phyloP scores from a whole-genome alignment of 2,888 invertebrate genomes.

The Argyresthia goedartella region DNA sequence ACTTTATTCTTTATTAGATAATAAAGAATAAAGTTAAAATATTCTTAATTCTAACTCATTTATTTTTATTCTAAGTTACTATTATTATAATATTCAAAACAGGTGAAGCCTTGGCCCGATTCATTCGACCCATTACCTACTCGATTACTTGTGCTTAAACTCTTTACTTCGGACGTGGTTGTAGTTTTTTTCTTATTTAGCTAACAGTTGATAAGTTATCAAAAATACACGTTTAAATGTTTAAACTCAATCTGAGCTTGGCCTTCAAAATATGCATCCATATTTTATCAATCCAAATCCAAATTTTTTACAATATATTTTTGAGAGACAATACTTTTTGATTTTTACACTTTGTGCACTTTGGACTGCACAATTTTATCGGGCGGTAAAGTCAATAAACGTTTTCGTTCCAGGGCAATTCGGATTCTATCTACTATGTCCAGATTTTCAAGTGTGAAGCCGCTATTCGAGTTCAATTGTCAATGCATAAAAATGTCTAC shows the following conservation, averaged over 20 bases:
- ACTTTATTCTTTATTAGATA: too few species aligned
- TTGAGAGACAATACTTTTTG: slow-evolving; percentile 19
- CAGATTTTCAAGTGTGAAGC: slow-evolving; percentile 15
- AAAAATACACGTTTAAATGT: slow-evolving; percentile 25
- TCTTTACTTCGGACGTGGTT: not conserved
- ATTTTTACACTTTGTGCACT: slow-evolving; percentile 18
- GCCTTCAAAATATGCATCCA: slow-evolving; percentile 21
- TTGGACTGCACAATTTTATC: slow-evolving; percentile 14
- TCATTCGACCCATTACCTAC: too few species aligned
- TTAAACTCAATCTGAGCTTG: too few species aligned
- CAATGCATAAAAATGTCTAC: slow-evolving; percentile 21
- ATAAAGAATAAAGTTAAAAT: too few species aligned
- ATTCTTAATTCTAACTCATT: too few species aligned
- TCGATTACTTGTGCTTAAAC: not conserved
- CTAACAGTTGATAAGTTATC: slow-evolving; percentile 27
- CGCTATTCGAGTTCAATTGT: slow-evolving; percentile 18
- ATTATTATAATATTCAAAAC: too few species aligned
- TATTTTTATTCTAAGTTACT: too few species aligned
- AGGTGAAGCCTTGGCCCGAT: too few species aligned
- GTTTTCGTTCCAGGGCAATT: slow-evolving; percentile 25
- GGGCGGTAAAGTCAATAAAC: slow-evolving; percentile 12
- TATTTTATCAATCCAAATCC: slow-evolving; percentile 35
- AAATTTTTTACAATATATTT: slow-evolving; percentile 22
- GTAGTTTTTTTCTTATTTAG: slow-evolving; percentile 17
- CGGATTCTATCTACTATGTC: slow-evolving; percentile 20